phyloP scores from a whole-genome alignment of 2,888 invertebrate species.

The Pelosia muscerda region DNA sequence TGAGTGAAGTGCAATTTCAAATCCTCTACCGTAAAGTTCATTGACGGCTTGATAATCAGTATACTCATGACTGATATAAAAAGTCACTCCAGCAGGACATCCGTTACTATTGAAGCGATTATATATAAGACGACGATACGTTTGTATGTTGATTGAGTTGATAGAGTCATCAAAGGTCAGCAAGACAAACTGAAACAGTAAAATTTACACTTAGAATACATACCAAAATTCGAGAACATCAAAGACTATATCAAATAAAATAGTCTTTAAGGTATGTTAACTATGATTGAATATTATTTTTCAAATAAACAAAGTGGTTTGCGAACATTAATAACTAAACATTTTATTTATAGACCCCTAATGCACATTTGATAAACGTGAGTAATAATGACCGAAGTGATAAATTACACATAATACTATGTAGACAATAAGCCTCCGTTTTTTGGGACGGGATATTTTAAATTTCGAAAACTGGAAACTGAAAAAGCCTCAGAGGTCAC shows the following conservation, averaged over 20 bases:
- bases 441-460: no score
- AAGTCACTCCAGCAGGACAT: constrained; percentile 88
- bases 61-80: constrained; percentile 91
- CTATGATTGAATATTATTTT: not conserved
- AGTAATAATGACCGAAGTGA: no score
- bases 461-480: no score
- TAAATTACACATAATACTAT: no score
- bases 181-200: constrained; percentile 87
- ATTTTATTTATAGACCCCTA: no score
- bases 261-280: not conserved
- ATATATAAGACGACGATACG: constrained; percentile 84
- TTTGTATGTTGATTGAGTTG: constrained; percentile 82
- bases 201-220: not conserved
- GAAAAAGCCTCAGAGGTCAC: no score
- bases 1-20: constrained; percentile 91
- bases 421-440: no score
- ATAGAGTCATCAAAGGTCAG: constrained; percentile 90
- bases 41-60: constrained; percentile 89
- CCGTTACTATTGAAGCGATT: constrained; percentile 88
- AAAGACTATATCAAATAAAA: no score
- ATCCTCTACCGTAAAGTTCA: constrained; percentile 86
- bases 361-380: no score
- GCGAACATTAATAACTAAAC: no score
- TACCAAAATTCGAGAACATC: not conserved
- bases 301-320: no score